Conservation (phyloP, 2,888 invertebrate species). For the Stegana nigrithorax region DNA sequence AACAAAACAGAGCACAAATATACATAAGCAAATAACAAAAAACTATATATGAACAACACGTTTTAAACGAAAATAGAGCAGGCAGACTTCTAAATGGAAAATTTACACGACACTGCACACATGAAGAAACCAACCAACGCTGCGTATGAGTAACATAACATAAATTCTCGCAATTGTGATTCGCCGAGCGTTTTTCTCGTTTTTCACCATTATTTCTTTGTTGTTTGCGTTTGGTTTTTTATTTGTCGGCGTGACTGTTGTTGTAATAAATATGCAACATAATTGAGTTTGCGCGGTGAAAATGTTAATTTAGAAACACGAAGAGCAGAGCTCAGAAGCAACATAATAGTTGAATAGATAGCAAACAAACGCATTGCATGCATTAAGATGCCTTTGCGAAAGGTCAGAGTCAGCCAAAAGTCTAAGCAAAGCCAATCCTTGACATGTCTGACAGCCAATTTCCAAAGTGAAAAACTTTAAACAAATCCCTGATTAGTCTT, state of each 20-base stretch:
- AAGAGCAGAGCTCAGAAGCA: too few species aligned
- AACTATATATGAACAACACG: too few species aligned
- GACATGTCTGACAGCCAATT: slow-evolving; percentile 6
- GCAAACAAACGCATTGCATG: neutral
- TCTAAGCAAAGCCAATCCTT: neutral
- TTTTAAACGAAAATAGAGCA: too few species aligned
- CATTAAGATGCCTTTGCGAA: neutral
- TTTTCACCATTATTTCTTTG: too few species aligned
- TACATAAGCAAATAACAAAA: neutral
- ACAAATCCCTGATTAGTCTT: slow-evolving; percentile 17
- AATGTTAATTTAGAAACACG: neutral
- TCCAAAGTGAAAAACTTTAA: slow-evolving; percentile 6
- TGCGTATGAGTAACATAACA: neutral
- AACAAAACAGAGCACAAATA: neutral
- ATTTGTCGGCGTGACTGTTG: neutral
- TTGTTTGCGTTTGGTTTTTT: neutral
- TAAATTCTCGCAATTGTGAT: neutral
- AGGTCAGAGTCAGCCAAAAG: neutral
- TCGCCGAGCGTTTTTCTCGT: too few species aligned
- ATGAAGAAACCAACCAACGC: neutral
- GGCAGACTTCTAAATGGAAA: neutral
- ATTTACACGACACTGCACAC: neutral
- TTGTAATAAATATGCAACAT: neutral
- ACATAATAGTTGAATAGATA: too few species aligned
- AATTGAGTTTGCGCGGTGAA: neutral